Percentiles rank a stretch among this genome's conserved stretches.
These are phyloP conservation scores for Aphodius granarius DNA, from an alignment of 2,888 invertebrate genomes.

Conservation along the genomic window DNA sequence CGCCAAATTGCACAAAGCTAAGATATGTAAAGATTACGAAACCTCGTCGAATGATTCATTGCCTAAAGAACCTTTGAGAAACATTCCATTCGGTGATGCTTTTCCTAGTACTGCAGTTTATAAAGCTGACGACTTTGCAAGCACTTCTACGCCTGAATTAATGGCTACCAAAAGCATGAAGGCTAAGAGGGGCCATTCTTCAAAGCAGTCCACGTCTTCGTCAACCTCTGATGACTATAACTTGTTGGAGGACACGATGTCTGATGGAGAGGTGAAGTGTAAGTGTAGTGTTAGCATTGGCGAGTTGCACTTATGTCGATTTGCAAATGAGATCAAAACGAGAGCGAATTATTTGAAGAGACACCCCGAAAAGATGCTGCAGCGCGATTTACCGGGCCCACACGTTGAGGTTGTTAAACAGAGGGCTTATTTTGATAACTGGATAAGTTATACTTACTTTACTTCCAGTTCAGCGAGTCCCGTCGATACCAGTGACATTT, in stretches of 20 bases:
- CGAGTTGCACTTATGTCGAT: constrained; percentile 41
- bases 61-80: background rate
- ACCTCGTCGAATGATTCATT: background rate
- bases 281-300: constrained; percentile 43
- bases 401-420: constrained; percentile 34
- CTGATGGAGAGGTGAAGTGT: constrained; percentile 42
- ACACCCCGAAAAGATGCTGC: constrained; percentile 27
- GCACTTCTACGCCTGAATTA: constrained; percentile 2
- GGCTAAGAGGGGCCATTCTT: background rate
- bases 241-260: constrained; percentile 30
- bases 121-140: background rate
- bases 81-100: constrained; percentile 15
- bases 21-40: constrained; percentile 11
- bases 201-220: constrained; percentile 6
- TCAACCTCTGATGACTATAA: constrained; percentile 18
- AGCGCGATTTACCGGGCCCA: constrained; percentile 24
- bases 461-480: constrained; percentile 29
- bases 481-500: background rate
- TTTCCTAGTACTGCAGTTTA: background rate
- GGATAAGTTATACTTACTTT: constrained; percentile 46
- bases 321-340: constrained; percentile 26
- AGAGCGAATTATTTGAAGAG: constrained; percentile 29
- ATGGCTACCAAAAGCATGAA: background rate
- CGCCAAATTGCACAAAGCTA: constrained; percentile 18
- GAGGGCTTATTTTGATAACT: constrained; percentile 43